phyloP scores from a whole-genome alignment of 2,888 invertebrate species.

The Auanema freiburgensis region DNA sequence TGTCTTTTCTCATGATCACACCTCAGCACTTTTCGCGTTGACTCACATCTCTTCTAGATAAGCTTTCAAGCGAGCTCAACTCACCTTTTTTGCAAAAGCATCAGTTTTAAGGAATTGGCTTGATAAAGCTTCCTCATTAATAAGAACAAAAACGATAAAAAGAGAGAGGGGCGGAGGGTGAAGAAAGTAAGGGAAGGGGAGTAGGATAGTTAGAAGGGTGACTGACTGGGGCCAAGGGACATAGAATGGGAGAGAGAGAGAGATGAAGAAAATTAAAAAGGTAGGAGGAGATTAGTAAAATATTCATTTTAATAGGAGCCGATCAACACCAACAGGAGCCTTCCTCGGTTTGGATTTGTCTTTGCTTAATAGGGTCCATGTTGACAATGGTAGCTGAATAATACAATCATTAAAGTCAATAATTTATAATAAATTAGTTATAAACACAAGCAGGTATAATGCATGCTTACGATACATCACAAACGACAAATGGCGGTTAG shows the following conservation, averaged over 20 bases:
- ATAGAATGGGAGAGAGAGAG: not conserved
- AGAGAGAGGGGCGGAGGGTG: too few relatives aligned
- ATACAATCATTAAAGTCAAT: not conserved
- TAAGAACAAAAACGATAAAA: too few relatives aligned
- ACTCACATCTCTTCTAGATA: too few relatives aligned
- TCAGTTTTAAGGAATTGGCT: too few relatives aligned
- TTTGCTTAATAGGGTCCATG: conserved; percentile 62
- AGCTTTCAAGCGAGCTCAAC: too few relatives aligned
- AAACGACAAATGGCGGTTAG: not conserved
- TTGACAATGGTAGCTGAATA: conserved; percentile 56
- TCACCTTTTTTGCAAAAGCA: too few relatives aligned
- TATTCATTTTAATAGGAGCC: not conserved
- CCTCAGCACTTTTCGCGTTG: too few relatives aligned
- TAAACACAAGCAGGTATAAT: conserved; percentile 1
- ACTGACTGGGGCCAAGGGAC: conserved; percentile 11
- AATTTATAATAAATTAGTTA: not conserved
- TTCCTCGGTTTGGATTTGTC: conserved; percentile 63
- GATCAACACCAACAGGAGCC: conserved; percentile 63
- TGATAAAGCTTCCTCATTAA: too few relatives aligned
- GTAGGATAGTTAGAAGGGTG: conserved; percentile 7
- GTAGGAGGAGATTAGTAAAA: conserved; percentile 7
- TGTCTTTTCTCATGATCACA: too few relatives aligned
- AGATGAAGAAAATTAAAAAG: not conserved
- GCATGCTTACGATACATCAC: conserved; percentile 4
- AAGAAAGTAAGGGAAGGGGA: not conserved